Conservation (phyloP, 2,113 vertebrate species). For the Eclectus roratus region DNA sequence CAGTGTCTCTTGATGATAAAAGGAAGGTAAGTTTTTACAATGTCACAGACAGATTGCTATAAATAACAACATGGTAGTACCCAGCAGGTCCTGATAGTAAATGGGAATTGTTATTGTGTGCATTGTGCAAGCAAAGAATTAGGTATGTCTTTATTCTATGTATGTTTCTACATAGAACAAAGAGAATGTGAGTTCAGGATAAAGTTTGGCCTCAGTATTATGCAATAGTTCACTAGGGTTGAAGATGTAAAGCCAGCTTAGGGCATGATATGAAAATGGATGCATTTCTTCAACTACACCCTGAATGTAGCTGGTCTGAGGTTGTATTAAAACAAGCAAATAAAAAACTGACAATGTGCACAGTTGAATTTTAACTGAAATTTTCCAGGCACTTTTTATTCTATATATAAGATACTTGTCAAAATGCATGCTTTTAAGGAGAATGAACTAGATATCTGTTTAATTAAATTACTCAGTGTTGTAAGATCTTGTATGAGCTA, state of each 20-base stretch:
- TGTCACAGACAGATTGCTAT: neutral
- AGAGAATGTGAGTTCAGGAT: neutral
- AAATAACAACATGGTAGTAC: neutral
- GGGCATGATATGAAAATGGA: neutral
- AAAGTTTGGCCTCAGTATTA: neutral
- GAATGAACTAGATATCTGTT: neutral
- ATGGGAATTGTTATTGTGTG: neutral
- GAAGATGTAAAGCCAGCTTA: neutral
- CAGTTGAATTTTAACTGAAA: neutral
- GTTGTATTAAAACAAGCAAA: neutral
- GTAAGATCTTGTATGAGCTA: neutral
- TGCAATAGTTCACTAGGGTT: neutral
- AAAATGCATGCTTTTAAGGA: neutral
- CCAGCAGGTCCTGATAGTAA: neutral
- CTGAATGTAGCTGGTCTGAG: neutral
- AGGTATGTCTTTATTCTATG: neutral
- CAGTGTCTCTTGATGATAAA: constrained; percentile 74
- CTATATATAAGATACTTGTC: neutral
- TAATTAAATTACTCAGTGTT: neutral
- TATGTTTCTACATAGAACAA: neutral
- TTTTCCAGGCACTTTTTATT: neutral
- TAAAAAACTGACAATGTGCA: neutral
- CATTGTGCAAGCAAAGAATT: neutral
- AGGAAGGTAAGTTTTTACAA: constrained; percentile 61
- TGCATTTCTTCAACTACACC: neutral